A percentile compares a stretch with the other conserved stretches of the same genome.
Evolutionary conservation across 1,140 invertebrate genomes (phyloP).

Genomic region (Samia ricini): DNA sequence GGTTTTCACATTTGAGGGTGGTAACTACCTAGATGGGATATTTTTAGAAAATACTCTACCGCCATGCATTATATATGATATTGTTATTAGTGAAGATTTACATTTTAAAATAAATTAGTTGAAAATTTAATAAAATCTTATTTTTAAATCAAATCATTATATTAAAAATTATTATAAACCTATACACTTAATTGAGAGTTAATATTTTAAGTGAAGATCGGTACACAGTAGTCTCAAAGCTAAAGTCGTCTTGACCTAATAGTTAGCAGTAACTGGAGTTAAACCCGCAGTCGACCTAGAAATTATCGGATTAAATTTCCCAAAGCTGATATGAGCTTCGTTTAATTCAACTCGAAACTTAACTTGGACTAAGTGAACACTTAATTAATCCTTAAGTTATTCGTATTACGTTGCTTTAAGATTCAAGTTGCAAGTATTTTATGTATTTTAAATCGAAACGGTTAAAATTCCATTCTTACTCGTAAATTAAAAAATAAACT

Average conservation of each 20-base stretch:
- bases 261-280: slow-evolving; percentile 2
- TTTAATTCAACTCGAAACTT: not conserved
- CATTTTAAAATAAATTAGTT: no score
- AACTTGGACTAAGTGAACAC: slow-evolving; percentile 4
- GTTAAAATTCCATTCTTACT: no score
- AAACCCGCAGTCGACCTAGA: slow-evolving; percentile 3
- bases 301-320: slow-evolving; percentile 5
- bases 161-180: not conserved
- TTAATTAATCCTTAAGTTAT: not conserved
- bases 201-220: not conserved
- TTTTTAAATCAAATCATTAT: no score
- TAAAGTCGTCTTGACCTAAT: slow-evolving; percentile 7
- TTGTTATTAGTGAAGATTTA: no score
- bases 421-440: not conserved
- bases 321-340: slow-evolving; percentile 6
- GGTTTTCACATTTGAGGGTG: no score
- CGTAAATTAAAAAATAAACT: no score
- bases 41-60: no score
- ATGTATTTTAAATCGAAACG: no score
- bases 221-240: not conserved
- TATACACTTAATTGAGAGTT: not conserved
- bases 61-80: no score
- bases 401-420: not conserved
- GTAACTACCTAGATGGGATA: no score
- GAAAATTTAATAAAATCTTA: no score